Percentiles rank a stretch among this genome's conserved stretches.
These are phyloP conservation scores for Melanerpes formicivorus DNA, from an alignment of 2,113 vertebrate species.

Conservation along the genomic window DNA sequence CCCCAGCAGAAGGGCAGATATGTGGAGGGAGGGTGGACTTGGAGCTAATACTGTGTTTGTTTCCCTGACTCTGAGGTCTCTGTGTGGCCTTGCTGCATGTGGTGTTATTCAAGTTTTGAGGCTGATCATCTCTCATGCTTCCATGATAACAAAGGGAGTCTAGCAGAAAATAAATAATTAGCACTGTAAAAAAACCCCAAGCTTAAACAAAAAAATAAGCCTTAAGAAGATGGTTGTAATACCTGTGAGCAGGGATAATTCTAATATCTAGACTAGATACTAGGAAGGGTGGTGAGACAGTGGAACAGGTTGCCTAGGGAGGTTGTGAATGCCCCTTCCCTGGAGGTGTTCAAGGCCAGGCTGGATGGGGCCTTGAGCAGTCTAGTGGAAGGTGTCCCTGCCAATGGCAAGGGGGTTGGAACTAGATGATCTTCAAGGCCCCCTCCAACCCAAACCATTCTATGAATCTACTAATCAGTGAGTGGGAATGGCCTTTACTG, in stretches of 20 bases:
- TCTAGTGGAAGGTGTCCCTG: no score
- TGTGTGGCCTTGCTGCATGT: rapidly evolving
- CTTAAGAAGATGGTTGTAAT: not conserved
- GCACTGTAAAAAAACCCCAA: not conserved
- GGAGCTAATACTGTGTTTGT: not conserved
- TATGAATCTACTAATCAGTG: no score
- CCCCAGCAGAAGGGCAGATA: not conserved
- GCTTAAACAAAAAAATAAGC: not conserved
- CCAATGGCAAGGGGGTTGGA: no score
- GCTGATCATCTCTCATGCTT: not conserved
- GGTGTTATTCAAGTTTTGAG: not conserved
- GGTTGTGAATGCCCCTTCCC: no score
- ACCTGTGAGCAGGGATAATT: not conserved
- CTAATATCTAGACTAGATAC: no score
- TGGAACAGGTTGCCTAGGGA: no score
- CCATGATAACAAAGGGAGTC: not conserved
- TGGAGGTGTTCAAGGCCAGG: no score
- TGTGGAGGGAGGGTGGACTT: not conserved
- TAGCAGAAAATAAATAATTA: not conserved
- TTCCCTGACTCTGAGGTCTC: not conserved
- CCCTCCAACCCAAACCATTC: no score
- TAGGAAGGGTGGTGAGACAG: no score
- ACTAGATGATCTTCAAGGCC: no score
- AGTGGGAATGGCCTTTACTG: not conserved
- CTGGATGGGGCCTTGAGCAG: no score